These are phyloP conservation scores for Taxidea taxus DNA, from an alignment of 2,113 vertebrate species.

Conservation along the genomic window DNA sequence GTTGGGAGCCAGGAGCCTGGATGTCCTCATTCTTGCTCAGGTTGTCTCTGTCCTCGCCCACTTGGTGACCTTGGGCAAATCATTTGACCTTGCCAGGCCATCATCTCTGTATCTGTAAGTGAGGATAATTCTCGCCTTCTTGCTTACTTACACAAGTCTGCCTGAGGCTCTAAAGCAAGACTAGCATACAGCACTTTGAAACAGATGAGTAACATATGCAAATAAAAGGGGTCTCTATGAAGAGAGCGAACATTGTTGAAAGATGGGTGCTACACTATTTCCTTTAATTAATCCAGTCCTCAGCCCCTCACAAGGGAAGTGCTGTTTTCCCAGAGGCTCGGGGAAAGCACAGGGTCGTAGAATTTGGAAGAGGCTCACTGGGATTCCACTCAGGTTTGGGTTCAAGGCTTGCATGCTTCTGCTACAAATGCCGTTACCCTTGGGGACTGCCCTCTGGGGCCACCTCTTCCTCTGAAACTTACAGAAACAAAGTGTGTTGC, in stretches of 20 bases:
- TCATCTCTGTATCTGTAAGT: neutral
- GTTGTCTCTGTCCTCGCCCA: neutral
- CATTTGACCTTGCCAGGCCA: neutral
- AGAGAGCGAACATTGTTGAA: neutral
- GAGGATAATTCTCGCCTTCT: neutral
- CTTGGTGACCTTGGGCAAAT: neutral
- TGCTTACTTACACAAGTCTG: neutral
- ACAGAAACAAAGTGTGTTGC: neutral
- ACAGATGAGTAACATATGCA: neutral
- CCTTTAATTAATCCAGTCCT: neutral
- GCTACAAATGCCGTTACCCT: neutral
- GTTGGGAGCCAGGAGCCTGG: neutral
- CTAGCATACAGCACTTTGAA: neutral
- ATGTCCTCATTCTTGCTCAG: neutral
- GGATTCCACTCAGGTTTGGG: neutral
- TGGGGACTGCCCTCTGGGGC: neutral
- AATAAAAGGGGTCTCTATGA: constrained; percentile 20
- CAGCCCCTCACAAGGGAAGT: neutral
- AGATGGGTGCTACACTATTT: neutral
- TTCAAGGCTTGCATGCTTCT: neutral
- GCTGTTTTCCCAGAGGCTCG: neutral
- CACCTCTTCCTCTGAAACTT: neutral
- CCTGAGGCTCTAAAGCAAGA: neutral
- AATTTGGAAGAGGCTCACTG: neutral
- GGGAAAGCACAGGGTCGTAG: neutral